Base-by-base conservation (phyloP, 1,140 invertebrate species). In the Brachionus sp. region DNA sequence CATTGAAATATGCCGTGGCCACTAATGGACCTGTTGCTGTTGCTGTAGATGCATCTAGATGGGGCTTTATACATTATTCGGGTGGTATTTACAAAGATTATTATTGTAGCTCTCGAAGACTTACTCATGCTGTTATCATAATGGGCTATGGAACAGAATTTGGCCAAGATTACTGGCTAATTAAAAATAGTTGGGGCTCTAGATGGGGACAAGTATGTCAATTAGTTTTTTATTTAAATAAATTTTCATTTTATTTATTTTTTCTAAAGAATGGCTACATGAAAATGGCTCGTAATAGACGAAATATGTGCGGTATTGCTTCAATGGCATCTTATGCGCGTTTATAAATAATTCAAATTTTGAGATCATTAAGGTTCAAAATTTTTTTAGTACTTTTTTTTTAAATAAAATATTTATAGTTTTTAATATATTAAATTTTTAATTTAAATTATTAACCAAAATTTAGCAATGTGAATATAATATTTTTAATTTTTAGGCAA, bases 291-390 rank as follows among this genome's bases (percentile, higher is more conserved):
- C 91, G 95, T 84, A 95, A 96, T 88, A 91, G 91, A 84, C 85
- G 93, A 0, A 96, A 97, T 88, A 91, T 93, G 86, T 97, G 95
- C 88, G 95, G 95, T 86, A 93, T 97, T 87, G n/a, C 75, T 0
- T 35, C 42, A 25, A 50, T 53, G 75, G 75, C 75, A 25, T 50
- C 39, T n/a, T 77, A 77, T 77, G 44, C 75, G 0, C 46, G 16
- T n/a, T 29, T 77, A 9, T 73, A 23, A 44, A 19, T 16, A 39
- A 10, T 19, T 66, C 39, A 13, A 50, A 2, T 57, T 57, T 57
- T 57, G 50, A 57, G 19, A 57, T 19, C 50, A 5, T 57, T 3
- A n/a, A 46, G 13, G 16, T 25, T 2, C 50, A 7, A 57, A 57
- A 57, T 57, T 57, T 57, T 57, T 57, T 57, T 57, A 25, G 50